Conservation (phyloP, 2,797 vertebrate species). For the Chloroceryle inda region DNA sequence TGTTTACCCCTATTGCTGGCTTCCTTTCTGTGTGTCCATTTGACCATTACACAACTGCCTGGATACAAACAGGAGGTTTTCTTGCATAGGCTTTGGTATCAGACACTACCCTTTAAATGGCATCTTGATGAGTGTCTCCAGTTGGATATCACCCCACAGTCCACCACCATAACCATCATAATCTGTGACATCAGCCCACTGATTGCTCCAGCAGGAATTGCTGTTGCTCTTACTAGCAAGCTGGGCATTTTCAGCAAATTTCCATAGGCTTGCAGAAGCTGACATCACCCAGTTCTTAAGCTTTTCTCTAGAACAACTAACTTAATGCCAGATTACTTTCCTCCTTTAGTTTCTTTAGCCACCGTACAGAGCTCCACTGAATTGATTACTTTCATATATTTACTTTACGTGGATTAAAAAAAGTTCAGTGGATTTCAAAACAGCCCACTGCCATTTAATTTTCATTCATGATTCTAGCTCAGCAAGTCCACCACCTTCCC, state of each 20-base stretch:
- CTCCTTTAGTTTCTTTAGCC: not conserved
- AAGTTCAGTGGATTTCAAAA: not conserved
- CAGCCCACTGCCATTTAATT: not conserved
- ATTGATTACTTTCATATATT: not conserved
- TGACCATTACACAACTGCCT: not conserved
- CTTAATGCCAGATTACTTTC: not conserved
- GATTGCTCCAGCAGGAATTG: not conserved
- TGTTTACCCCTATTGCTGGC: not conserved
- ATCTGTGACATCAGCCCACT: accelerated
- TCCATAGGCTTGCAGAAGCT: not conserved
- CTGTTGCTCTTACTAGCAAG: not conserved
- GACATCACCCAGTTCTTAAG: not conserved
- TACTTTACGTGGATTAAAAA: not conserved
- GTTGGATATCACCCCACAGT: not conserved
- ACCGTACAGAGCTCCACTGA: not conserved
- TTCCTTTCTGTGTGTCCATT: not conserved
- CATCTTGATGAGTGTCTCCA: not conserved
- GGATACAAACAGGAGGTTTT: not conserved
- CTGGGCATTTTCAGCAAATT: not conserved
- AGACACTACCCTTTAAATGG: not conserved
- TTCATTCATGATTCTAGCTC: not conserved
- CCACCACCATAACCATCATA: not conserved
- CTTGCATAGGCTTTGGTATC: not conserved
- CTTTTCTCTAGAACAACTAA: not conserved
- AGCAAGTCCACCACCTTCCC: not conserved